Conservation (phyloP, 2,888 invertebrate genomes). For the Portevinia maculata region DNA sequence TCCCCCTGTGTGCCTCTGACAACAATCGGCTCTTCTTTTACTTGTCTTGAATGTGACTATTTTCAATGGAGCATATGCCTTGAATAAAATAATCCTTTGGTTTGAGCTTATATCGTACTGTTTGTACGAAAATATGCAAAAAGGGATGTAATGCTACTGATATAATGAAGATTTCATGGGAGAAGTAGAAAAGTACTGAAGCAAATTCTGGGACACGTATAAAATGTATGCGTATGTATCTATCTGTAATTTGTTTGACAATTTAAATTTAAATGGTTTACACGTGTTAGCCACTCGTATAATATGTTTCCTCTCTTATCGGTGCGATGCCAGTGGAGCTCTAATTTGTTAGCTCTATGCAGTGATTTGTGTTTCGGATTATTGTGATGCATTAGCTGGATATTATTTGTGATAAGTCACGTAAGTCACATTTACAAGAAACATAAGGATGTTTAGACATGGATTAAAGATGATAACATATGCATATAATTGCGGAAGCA, state of each 20-base stretch:
- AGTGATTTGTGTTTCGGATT: no score
- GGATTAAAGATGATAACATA: background rate
- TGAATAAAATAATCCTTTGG: conserved; percentile 35
- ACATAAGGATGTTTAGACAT: background rate
- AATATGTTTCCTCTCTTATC: conserved; percentile 48
- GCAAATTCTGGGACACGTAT: conserved; percentile 33
- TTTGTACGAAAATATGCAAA: conserved; percentile 1
- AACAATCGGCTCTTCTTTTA: conserved; percentile 2
- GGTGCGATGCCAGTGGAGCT: conserved; percentile 2
- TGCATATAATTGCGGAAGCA: no score
- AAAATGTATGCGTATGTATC: conserved; percentile 8
- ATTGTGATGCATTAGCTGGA: conserved; percentile 16
- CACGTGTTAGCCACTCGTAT: conserved; percentile 54
- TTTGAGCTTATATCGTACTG: conserved; percentile 8
- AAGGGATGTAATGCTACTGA: background rate
- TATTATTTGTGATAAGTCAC: conserved; percentile 30
- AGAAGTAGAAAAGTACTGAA: conserved; percentile 20
- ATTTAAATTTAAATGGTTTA: conserved; percentile 45
- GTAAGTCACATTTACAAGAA: conserved; percentile 17
- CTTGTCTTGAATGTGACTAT: conserved; percentile 34
- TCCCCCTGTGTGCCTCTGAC: background rate
- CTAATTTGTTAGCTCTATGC: conserved; percentile 27
- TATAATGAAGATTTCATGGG: conserved; percentile 5
- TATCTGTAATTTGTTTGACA: conserved; percentile 27
- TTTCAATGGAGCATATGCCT: conserved; percentile 42